phyloP scores from a whole-genome alignment of 2,113 vertebrate genomes.

The Cebus imitator region DNA sequence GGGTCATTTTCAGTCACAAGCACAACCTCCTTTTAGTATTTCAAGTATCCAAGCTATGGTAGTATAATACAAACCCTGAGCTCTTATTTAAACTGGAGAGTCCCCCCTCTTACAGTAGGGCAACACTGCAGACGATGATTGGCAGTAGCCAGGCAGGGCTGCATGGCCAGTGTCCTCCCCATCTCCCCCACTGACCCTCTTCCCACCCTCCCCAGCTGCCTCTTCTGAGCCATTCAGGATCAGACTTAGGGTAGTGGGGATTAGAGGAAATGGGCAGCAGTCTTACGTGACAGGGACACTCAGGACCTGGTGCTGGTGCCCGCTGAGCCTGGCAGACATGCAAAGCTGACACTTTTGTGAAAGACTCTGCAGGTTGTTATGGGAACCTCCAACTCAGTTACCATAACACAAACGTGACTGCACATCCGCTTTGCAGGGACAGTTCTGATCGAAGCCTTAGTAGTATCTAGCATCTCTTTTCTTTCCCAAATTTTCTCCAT shows the following conservation, averaged over 20 bases:
- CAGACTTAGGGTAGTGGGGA: not conserved
- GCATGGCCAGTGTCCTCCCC: rapidly evolving
- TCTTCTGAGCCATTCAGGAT: not conserved
- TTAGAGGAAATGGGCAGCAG: not conserved
- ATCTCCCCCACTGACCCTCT: not conserved
- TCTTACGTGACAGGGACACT: not conserved
- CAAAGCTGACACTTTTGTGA: not conserved
- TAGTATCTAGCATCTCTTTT: not conserved
- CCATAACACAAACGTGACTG: not conserved
- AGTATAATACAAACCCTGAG: not conserved
- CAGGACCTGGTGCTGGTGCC: not conserved
- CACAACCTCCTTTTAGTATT: not conserved
- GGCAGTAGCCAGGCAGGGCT: not conserved
- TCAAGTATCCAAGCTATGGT: not conserved
- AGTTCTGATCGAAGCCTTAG: not conserved
- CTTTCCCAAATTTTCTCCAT: not conserved
- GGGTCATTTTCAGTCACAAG: not conserved
- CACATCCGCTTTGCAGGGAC: not conserved
- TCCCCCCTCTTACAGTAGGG: not conserved
- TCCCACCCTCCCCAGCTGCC: not conserved
- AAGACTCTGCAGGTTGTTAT: not conserved
- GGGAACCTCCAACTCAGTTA: not conserved
- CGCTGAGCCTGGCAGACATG: not conserved
- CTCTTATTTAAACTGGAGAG: not conserved
- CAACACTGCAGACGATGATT: not conserved